Evolutionary conservation across 2,888 invertebrate genomes (phyloP), one percentile per base, ranked within the genome.

Genomic region (Rhogogaster chlorosoma): DNA sequence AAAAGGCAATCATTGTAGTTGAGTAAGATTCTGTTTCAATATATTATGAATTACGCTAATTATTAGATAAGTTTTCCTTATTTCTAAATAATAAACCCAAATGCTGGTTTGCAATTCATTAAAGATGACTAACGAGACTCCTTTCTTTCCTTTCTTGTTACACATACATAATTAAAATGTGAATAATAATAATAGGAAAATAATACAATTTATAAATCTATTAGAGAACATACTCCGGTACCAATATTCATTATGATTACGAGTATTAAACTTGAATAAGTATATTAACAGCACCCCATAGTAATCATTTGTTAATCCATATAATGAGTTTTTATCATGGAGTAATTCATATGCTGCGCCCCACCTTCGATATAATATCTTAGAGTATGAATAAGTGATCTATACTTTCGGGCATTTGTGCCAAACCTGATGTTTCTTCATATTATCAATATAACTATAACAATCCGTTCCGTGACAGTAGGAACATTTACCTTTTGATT

Each of bases 401-500:
- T 32, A 77, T 32, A 7, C 6, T 0, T 73, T 22, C 0, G 22
- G 36, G 38, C 80, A 80, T 38, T 38, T 22, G 36, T 80, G 80
- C 80, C 80, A 80, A 38, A 80, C 5, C 1, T 12, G 1, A 6
- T 10, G 15, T 5, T 29, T 26, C 18, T 42, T 22, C 6, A 4
- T 22, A 26, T 36, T 1, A 26, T 29, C 12, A n/a, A 53, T 49
- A 61, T 80, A 80, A 18, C 49, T 10, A n/a, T 80, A 61, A 15
- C n/a, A n/a, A 10, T 53, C 53, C 0, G 61, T 22, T 45, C 90
- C 90, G 45, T 85, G 85, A 64, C 93, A 93, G 53, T 93, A 92
- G 38, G 77, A 22, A 77, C 93, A 93, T 26, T 53, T 61, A 49
- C 82, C 85, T 2, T 88, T 83, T 3, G 92, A 88, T 36, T 87